These are phyloP conservation scores for Dryobotodes eremita DNA, from an alignment of 2,888 invertebrate species.

Conservation along the genomic window DNA sequence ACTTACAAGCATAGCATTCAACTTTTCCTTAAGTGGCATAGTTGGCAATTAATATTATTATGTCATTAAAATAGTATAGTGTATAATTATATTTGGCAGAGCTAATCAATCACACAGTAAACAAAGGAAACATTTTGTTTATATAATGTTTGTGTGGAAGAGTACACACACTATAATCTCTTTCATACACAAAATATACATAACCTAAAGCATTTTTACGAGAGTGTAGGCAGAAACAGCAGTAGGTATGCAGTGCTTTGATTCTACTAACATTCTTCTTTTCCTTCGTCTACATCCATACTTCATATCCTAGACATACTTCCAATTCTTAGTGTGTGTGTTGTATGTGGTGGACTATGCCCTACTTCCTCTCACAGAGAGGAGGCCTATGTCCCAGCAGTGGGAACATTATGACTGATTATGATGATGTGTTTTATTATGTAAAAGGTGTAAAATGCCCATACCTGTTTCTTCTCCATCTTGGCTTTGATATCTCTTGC, in stretches of 20 bases:
- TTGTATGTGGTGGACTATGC: background rate
- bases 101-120: constrained; percentile 40
- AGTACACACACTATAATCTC: constrained; percentile 20
- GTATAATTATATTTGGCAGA: constrained; percentile 43
- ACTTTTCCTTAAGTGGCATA: constrained; percentile 39
- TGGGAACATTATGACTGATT: background rate
- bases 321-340: background rate
- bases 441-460: background rate
- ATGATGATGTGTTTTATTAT: background rate
- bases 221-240: background rate
- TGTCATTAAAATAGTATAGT: constrained; percentile 29
- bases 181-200: constrained; percentile 3
- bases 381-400: background rate
- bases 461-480: constrained; percentile 99
- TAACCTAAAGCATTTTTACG: background rate
- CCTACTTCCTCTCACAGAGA: background rate
- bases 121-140: constrained; percentile 37
- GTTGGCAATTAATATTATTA: constrained; percentile 41
- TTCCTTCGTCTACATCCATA: constrained; percentile 3
- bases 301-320: background rate
- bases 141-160: constrained; percentile 18
- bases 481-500: constrained; percentile 99
- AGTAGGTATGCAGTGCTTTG: background rate
- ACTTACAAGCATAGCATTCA: constrained; percentile 19
- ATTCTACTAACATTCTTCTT: background rate